Conservation (phyloP, 2,113 vertebrate species). For the Rhinopomastus cyanomelas region DNA sequence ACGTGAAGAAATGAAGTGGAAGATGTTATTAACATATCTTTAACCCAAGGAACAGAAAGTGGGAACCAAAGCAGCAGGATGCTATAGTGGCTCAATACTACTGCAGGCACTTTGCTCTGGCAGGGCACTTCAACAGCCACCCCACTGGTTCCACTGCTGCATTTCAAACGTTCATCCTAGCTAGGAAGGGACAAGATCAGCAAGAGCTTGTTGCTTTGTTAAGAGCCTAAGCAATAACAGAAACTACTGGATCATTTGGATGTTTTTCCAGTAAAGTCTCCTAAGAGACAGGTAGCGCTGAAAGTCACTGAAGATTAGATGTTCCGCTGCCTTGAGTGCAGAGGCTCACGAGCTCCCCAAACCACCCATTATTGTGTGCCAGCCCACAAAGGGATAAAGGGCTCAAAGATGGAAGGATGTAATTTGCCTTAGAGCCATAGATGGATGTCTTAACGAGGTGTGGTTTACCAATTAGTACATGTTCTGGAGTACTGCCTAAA, state of each 20-base stretch:
- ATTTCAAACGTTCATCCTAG: not conserved
- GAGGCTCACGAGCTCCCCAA: not conserved
- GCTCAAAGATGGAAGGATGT: not conserved
- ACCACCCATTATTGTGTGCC: accelerated
- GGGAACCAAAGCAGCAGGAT: not conserved
- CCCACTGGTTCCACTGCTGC: not conserved
- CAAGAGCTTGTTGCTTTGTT: not conserved
- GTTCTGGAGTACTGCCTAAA: not conserved
- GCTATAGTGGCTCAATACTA: accelerated
- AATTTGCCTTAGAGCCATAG: not conserved
- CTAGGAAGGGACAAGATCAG: not conserved
- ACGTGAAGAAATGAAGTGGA: not conserved
- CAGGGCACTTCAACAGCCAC: not conserved
- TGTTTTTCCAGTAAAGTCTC: not conserved
- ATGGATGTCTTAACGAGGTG: not conserved
- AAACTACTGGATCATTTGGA: not conserved
- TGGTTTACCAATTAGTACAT: not conserved
- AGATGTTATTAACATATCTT: accelerated
- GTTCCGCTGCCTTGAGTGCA: not conserved
- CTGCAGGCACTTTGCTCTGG: not conserved
- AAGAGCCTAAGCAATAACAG: not conserved
- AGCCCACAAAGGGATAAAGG: not conserved
- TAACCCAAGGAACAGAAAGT: not conserved
- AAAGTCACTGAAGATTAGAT: not conserved
- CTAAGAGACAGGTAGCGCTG: not conserved